Base-by-base conservation (phyloP, 2,113 vertebrate genomes). In the Xiphophorus maculatus region DNA sequence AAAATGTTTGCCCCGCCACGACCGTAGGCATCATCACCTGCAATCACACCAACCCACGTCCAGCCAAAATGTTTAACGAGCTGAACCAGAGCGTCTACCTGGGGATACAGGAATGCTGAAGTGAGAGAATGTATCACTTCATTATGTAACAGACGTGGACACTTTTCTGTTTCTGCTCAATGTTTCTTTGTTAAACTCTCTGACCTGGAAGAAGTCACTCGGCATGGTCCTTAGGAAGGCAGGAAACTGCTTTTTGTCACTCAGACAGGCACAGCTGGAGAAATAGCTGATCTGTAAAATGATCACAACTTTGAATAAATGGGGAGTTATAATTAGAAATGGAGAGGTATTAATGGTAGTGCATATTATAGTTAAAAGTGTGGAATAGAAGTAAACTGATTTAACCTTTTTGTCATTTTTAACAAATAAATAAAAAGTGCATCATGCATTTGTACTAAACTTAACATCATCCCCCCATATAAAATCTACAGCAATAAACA, bases 161-260 rank as follows among this genome's bases (percentile, higher is more conserved):
- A 5, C 28, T 2, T 25, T 66, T 71, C 51, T 76, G 54, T 30
- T 32, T 37, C 35, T 17, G 35, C 3, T 44, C 37, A 28, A 5
- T 61, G 28, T 69, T 48, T 44, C 15, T 64, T 15, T 40, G 22
- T 12, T 60, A 10, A 28, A 19, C 51, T 54, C n/a, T 71, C 81
- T 73, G 13, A 93, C 93, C 91, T 96, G 95, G 69, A 95, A 95
- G 35, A 93, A 89, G 76, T 96, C 95, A 76, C 94, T 95, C 6
- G 95, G 94, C 91, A 95, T 94, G 44, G 95, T 95, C 78, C 94
- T 93, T 48, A 95, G 86, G 83, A 96, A 96, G 28, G 94, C 87
- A 27, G 95, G 95, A 32, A 94, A 95, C 32, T 94, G 77, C 1
- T 87, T 84, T 81, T 95, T 96, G 80, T 95, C 79, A 84, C 95